Base-by-base conservation (phyloP, 2,797 vertebrate species). In the Poliocrania exsul region DNA sequence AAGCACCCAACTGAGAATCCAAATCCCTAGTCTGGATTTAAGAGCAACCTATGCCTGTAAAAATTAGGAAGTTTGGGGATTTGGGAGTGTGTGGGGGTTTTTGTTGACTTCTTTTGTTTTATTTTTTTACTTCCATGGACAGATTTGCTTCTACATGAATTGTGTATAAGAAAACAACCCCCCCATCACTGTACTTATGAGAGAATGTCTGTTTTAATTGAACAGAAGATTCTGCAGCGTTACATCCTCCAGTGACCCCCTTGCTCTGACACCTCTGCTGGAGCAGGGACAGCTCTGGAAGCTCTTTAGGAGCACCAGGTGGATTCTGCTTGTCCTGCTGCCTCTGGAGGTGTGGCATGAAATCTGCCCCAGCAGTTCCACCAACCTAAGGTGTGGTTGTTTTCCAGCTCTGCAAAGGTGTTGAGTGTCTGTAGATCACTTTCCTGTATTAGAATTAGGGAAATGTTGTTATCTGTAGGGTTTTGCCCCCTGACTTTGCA, bases 181-280 rank as follows among this genome's bases (percentile, higher is more conserved):
- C 0, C 1, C 2, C 2, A 12, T 4, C 19, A 11, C n/a, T 23
- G 5, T 10, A 44, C 26, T 80, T 35, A 10, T 29, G 35, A 50
- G 29, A 29, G 62, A 86, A 25, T 3, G 7, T 20, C 23, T 28
- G 0, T 16, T 89, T 66, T 61, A 47, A 29, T 51, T 5, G 4
- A 51, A 6, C 0, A 1, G 25, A 49, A 89, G n/a, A 8, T 26
- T 71, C 50, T 75, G 15, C 19, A 56, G 29, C 0, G 1, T 66
- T 70, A 9, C 0, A 0, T 66, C 77, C 62, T 40, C 51, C 51
- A n/a, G 31, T 47, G n/a, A 20, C 25, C 13, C 28, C 13, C 0
- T 33, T n/a, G 56, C 51, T 86, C 56, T 42, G 61, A 49, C 35
- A 15, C 5, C 26, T 26, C 67, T 71, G 49, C 21, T 17, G 35